Percentiles rank a stretch among this genome's conserved stretches.
Conservation (phyloP, 2,888 invertebrate genomes). For the Chesias legatella region DNA sequence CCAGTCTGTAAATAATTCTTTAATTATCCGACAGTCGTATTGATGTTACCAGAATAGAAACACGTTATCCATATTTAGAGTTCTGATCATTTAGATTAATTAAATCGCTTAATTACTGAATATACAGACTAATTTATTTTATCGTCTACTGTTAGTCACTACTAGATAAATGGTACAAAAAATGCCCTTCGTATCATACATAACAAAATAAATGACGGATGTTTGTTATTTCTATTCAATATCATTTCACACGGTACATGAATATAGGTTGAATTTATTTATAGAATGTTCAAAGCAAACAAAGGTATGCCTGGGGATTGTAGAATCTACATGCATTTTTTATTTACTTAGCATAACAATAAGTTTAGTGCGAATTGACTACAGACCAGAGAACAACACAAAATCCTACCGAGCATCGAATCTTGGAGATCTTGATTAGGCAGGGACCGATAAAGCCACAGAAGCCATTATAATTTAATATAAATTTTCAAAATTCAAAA, state of each 20-base stretch:
- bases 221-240: conserved; percentile 10
- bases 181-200: conserved; percentile 39
- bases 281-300: not conserved
- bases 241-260: conserved; percentile 9
- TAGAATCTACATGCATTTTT: not conserved
- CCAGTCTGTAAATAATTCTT: no score
- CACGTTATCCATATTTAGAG: no score
- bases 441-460: no score
- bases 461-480: no score
- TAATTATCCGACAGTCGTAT: no score
- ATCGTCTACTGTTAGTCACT: conserved; percentile 13
- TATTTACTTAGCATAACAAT: not conserved
- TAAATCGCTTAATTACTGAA: conserved; percentile 5
- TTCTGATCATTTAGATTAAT: not conserved
- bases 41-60: no score
- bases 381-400: no score
- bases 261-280: conserved; percentile 10
- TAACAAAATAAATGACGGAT: conserved; percentile 19
- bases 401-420: no score
- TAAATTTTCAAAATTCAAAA: no score
- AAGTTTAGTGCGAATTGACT: no score
- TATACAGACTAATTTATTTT: conserved; percentile 2
- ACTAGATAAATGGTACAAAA: conserved; percentile 37
- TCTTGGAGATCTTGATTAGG: no score
- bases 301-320: no score